A percentile compares a stretch with the other conserved stretches of the same genome.
Evolutionary conservation across 2,888 invertebrate genomes (phyloP).

Genomic region (Nymphalis polychloros): DNA sequence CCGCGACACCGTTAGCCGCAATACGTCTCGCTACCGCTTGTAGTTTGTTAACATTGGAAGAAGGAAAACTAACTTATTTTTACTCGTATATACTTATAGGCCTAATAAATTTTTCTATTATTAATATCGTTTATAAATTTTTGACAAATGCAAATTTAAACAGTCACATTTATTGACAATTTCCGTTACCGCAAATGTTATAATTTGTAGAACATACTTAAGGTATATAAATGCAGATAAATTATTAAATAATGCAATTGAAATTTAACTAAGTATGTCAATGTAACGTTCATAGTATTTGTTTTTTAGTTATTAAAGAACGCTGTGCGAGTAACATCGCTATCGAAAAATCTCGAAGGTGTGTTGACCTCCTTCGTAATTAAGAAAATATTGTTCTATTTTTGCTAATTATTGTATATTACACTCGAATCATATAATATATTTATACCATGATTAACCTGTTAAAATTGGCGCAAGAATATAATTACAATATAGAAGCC

Average conservation of each 20-base stretch:
- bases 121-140: no score
- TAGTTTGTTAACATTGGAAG: conserved; percentile 4
- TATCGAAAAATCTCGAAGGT: conserved; percentile 64
- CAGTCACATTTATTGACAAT: no score
- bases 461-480: no score
- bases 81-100: no score
- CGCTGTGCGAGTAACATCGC: conserved; percentile 26
- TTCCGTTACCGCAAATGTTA: background rate
- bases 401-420: background rate
- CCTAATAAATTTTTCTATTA: no score
- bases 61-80: background rate
- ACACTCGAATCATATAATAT: background rate
- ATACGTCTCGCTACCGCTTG: conserved; percentile 26
- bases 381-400: conserved; percentile 50
- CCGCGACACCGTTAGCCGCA: conserved; percentile 69
- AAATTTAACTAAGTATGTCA: conserved; percentile 48
- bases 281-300: conserved; percentile 60
- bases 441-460: no score
- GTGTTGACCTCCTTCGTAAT: conserved; percentile 59
- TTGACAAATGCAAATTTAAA: no score
- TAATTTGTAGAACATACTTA: background rate
- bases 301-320: conserved; percentile 51
- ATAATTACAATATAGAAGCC: no score
- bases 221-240: background rate
- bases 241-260: background rate